Base-by-base conservation (phyloP, 2,113 vertebrate genomes). In the Melanostigma gelatinosum region DNA sequence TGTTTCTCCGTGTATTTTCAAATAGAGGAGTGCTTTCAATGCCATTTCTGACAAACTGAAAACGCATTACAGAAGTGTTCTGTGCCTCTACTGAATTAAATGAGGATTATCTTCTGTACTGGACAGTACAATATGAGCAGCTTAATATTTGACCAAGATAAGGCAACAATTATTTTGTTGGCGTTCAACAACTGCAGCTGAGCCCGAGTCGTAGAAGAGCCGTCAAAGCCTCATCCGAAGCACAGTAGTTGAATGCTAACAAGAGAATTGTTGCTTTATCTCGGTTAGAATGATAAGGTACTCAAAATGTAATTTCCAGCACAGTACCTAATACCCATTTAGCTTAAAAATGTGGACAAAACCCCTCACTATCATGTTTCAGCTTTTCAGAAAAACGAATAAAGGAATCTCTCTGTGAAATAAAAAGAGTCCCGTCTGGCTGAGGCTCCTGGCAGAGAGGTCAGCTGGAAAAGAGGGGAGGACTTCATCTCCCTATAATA, bases 331-430 rank as follows among this genome's bases (percentile, higher is more conserved):
- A 16, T 3, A 42, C 36, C 52, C 32, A 24, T 38, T 61, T 46
- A 52, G 32, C 16, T 58, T 42, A 9, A 70, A 32, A 52, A 13
- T 57, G 24, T 58, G 13, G n/a, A 55, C 32, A 72, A 75, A 77
- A 69, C 32, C 27, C 9, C 22, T 34, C n/a, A 32, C n/a, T 6
- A 32, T 64, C 38, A 36, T 36, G 54, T 29, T 60, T 52, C 38
- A 44, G 38, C 16, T 75, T 75, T 61, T 54, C 16, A 65, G 16
- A 65, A 76, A 75, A 78, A 68, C 62, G 40, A 76, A 73, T 66
- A 36, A 67, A 79, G 79, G 18, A 62, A 32, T 64, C 0, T 24
- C 12, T 40, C 27, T 46, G 3, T 64, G 3, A 3, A 40, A 48
- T 29, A 15, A 55, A 38, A 48, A 20, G 6, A 15, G 6, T 16